These are phyloP conservation scores for Neotoxoptera formosana DNA, from an alignment of 1,140 invertebrate species.

Conservation along the genomic window DNA sequence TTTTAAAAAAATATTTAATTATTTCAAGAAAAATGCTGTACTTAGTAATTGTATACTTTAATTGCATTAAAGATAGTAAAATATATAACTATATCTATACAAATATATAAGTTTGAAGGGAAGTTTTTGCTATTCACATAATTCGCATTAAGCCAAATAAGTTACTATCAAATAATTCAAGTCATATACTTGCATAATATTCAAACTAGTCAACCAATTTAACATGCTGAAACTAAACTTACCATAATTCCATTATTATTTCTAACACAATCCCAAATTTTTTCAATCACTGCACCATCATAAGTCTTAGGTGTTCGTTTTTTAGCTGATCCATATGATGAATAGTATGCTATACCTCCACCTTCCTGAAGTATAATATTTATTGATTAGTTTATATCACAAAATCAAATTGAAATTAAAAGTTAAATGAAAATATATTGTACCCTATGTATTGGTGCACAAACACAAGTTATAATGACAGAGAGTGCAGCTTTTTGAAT, in stretches of 20 bases:
- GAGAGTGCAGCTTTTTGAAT: slow-evolving; percentile 89
- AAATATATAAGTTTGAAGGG: neutral
- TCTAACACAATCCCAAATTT: slow-evolving; percentile 91
- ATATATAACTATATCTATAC: too few relatives aligned
- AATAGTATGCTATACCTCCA: slow-evolving; percentile 72
- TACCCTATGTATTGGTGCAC: slow-evolving; percentile 85
- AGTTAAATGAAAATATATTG: slow-evolving; percentile 61
- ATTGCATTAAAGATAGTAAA: too few relatives aligned
- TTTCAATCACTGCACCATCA: slow-evolving; percentile 86
- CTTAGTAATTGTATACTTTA: neutral
- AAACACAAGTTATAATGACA: slow-evolving; percentile 91
- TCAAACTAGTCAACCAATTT: neutral
- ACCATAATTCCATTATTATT: slow-evolving; percentile 97
- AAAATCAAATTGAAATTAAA: neutral
- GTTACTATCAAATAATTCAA: neutral
- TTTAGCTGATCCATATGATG: slow-evolving; percentile 71
- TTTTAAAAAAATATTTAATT: too few relatives aligned
- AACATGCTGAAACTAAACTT: slow-evolving; percentile 59
- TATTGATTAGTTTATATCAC: neutral
- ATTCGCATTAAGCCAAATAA: neutral
- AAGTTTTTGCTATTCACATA: neutral
- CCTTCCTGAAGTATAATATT: slow-evolving; percentile 66
- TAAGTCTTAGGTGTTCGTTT: slow-evolving; percentile 73
- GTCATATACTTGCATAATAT: neutral
- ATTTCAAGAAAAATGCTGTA: too few relatives aligned